Evolutionary conservation across 2,888 invertebrate species (phyloP).

Genomic region (Spisula subtruncata): DNA sequence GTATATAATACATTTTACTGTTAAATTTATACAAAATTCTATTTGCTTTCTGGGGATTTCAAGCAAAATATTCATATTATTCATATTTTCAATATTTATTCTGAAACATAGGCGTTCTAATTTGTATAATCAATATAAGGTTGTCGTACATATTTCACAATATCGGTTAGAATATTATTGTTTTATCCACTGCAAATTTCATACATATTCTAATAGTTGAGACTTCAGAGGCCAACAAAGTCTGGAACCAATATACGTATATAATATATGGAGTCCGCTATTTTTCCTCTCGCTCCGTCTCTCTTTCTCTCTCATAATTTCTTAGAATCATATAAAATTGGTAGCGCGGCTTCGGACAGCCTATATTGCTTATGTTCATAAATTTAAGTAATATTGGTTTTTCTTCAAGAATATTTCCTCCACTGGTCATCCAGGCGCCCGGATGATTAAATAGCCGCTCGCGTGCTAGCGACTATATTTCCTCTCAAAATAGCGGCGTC

Average conservation of each 20-base stretch:
- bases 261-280: neutral
- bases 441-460: conserved; percentile 27
- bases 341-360: neutral
- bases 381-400: conserved; percentile 39
- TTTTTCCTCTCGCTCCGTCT: neutral
- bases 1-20: neutral
- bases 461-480: conserved; percentile 24
- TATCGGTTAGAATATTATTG: neutral
- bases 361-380: conserved; percentile 40
- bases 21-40: neutral
- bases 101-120: conserved; percentile 4
- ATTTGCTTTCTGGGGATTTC: conserved; percentile 3
- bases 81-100: conserved; percentile 28
- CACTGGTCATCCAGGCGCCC: conserved; percentile 31
- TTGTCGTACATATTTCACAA: conserved; percentile 1
- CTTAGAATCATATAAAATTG: neutral
- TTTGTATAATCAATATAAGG: conserved; percentile 16
- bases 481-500: conserved; percentile 41
- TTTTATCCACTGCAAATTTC: conserved; percentile 17
- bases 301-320: neutral
- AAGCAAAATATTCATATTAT: conserved; percentile 18
- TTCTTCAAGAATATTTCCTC: conserved; percentile 31
- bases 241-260: neutral
- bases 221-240: neutral
- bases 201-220: neutral